Percentiles rank a stretch among this genome's conserved stretches.
Evolutionary conservation across 1,140 invertebrate genomes (phyloP).

Genomic region (Drosophila pectinifera): DNA sequence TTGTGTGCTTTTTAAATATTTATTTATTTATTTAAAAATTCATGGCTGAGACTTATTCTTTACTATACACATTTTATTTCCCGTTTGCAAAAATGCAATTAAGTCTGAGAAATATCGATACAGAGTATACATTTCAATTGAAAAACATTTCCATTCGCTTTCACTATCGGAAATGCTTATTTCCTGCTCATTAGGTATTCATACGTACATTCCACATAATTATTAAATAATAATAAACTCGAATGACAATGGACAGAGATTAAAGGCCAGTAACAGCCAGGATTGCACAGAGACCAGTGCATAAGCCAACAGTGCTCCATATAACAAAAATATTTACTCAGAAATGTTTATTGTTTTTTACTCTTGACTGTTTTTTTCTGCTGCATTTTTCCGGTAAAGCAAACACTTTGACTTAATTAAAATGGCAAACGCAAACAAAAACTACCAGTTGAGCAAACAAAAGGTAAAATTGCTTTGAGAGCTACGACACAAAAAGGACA

Average conservation of each 20-base stretch:
- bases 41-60: no score
- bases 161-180: not conserved
- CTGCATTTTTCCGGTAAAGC: conserved; percentile 10
- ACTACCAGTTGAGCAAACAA: conserved; percentile 28
- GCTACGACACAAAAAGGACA: conserved; percentile 25
- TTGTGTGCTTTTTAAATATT: no score
- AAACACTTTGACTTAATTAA: conserved; percentile 62
- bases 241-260: not conserved
- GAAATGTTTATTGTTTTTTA: conserved; percentile 19
- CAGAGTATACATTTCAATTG: not conserved
- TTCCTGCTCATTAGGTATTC: conserved; percentile 35
- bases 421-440: conserved; percentile 40
- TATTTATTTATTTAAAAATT: no score
- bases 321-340: conserved; percentile 42
- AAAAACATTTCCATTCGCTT: not conserved
- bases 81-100: not conserved
- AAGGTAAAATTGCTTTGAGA: conserved; percentile 29
- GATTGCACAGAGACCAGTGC: conserved; percentile 3
- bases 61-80: not conserved
- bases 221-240: conserved; percentile 41
- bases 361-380: conserved; percentile 3
- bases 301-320: conserved; percentile 5
- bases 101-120: not conserved
- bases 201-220: conserved; percentile 7
- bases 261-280: conserved; percentile 10